Evolutionary conservation across 2,113 vertebrate species (phyloP).

Genomic region (Psittacara wagleri): DNA sequence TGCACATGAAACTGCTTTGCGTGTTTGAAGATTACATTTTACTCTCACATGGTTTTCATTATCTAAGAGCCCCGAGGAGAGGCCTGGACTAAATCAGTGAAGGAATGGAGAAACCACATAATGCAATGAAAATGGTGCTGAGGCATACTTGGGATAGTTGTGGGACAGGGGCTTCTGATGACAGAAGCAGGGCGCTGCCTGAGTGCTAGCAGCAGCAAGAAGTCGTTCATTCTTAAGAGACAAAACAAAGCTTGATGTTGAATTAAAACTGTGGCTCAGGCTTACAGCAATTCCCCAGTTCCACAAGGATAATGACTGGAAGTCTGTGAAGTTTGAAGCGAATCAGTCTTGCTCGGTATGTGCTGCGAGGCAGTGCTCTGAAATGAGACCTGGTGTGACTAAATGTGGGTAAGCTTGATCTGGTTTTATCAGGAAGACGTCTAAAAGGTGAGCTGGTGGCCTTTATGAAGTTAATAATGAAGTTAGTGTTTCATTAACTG

Average conservation of each 20-base stretch:
- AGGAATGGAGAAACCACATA: slow-evolving; percentile 79
- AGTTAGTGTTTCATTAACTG: neutral
- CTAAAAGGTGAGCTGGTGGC: slow-evolving; percentile 11
- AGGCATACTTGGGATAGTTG: slow-evolving; percentile 78
- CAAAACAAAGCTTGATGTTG: neutral
- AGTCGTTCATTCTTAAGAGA: neutral
- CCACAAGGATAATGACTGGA: slow-evolving; percentile 32
- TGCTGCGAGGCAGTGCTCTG: neutral
- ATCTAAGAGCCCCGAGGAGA: slow-evolving; percentile 61
- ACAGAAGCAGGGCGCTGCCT: slow-evolving; percentile 65
- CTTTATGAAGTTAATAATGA: neutral
- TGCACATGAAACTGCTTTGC: slow-evolving; percentile 66
- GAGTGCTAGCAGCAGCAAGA: slow-evolving; percentile 63
- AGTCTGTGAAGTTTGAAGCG: slow-evolving; percentile 21
- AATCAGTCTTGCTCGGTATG: neutral
- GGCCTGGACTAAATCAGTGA: slow-evolving; percentile 80
- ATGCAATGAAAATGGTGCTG: slow-evolving; percentile 76
- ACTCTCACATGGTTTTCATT: slow-evolving; percentile 80
- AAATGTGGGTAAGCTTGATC: neutral
- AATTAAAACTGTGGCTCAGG: neutral
- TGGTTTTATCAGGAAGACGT: neutral
- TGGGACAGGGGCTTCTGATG: slow-evolving; percentile 78
- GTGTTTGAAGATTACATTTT: slow-evolving; percentile 70
- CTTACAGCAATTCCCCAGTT: slow-evolving; percentile 29
- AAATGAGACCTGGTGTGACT: neutral